phyloP scores from a whole-genome alignment of 2,113 vertebrate species.

The Stegostoma tigrinum region DNA sequence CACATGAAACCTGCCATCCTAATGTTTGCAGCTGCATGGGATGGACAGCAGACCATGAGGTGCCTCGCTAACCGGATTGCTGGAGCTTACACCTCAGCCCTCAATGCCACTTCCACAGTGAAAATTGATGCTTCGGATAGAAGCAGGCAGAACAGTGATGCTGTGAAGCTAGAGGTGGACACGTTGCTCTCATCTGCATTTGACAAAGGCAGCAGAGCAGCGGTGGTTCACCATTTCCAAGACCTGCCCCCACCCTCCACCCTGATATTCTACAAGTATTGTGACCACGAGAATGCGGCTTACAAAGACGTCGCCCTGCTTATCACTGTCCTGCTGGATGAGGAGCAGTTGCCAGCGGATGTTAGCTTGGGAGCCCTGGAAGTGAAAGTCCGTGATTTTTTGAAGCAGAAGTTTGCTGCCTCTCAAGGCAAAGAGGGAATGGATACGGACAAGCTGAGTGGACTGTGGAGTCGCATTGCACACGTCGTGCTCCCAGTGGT shows the following conservation, averaged over 20 bases:
- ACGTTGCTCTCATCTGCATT: slow-evolving; percentile 64
- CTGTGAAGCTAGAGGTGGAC: slow-evolving; percentile 76
- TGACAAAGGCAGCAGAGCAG: slow-evolving; percentile 58
- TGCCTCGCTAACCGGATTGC: slow-evolving; percentile 71
- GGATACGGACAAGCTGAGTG: slow-evolving; percentile 64
- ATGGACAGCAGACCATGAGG: slow-evolving; percentile 60
- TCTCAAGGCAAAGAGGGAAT: slow-evolving; percentile 47
- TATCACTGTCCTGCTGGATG: slow-evolving; percentile 76
- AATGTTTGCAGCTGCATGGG: slow-evolving; percentile 67
- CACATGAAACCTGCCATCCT: slow-evolving; percentile 74
- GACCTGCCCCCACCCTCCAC: slow-evolving; percentile 79
- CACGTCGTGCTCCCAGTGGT: slow-evolving; percentile 62
- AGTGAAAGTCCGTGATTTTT: slow-evolving; percentile 77
- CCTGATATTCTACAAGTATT: slow-evolving; percentile 95
- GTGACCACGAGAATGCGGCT: slow-evolving; percentile 83
- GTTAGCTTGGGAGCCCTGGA: slow-evolving; percentile 61
- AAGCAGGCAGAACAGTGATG: slow-evolving; percentile 60
- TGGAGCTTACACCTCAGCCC: slow-evolving; percentile 55
- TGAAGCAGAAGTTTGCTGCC: slow-evolving; percentile 60
- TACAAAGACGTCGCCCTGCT: slow-evolving; percentile 77
- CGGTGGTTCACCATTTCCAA: slow-evolving; percentile 76
- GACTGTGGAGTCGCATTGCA: slow-evolving; percentile 70
- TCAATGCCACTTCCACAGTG: slow-evolving; percentile 53
- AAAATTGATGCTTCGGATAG: slow-evolving; percentile 58
- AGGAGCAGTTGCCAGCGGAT: slow-evolving; percentile 53